Percentiles rank a stretch among this genome's conserved stretches.
Evolutionary conservation across 1,140 invertebrate species (phyloP).

Genomic region (Papilio dardanus): DNA sequence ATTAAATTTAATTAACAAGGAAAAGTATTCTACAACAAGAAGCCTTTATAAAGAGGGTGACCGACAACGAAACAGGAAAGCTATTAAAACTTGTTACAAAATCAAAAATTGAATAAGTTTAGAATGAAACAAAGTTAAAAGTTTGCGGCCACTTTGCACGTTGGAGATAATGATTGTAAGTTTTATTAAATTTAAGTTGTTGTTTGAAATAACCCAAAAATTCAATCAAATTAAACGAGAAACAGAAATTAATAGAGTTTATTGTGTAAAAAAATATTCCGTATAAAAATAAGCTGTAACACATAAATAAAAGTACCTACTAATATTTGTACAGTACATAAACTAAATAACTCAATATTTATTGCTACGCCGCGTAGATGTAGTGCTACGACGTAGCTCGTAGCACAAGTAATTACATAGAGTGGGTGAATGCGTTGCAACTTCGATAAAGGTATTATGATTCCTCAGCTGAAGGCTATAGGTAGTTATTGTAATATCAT

Average conservation of each 20-base stretch:
- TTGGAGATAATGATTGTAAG: neutral
- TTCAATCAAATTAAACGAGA: neutral
- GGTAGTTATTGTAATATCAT: neutral
- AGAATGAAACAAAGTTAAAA: slow-evolving; percentile 7
- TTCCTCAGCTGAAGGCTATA: too few relatives aligned
- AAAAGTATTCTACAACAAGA: neutral
- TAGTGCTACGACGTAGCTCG: neutral
- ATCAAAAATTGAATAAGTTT: slow-evolving; percentile 21
- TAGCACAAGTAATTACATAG: neutral
- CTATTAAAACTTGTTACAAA: neutral
- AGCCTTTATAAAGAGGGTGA: neutral
- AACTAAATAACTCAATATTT: too few relatives aligned
- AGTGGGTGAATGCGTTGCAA: slow-evolving; percentile 1
- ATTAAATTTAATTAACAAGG: neutral
- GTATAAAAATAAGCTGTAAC: too few relatives aligned
- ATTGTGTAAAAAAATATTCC: too few relatives aligned
- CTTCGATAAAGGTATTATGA: too few relatives aligned
- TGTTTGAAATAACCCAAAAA: neutral
- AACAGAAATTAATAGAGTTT: neutral
- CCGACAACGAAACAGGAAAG: neutral
- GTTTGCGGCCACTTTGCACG: neutral
- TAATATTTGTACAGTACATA: too few relatives aligned
- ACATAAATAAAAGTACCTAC: too few relatives aligned
- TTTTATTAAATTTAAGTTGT: neutral
- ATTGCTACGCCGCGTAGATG: neutral